These are phyloP conservation scores for Lasioglossum calceatum DNA, from an alignment of 2,888 invertebrate species.

Conservation along the genomic window DNA sequence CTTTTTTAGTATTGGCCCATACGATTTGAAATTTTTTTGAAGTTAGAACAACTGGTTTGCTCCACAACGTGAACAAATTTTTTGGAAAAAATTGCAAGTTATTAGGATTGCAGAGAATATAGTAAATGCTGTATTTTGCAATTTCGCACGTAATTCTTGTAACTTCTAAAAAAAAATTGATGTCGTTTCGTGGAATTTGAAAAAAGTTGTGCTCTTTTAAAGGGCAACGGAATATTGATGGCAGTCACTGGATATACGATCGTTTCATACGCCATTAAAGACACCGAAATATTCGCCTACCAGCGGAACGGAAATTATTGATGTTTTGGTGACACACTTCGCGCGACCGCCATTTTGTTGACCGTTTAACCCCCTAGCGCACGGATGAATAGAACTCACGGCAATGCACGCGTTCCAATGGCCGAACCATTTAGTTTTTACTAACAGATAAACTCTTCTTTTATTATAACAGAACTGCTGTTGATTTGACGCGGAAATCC, in stretches of 20 bases:
- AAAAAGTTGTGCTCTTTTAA: neutral
- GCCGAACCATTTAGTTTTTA: neutral
- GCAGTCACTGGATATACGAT: neutral
- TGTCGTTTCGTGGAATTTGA: too few species aligned
- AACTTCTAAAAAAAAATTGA: too few species aligned
- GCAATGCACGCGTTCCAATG: neutral
- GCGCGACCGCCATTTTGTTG: neutral
- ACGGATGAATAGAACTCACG: neutral
- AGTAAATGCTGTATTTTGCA: too few species aligned
- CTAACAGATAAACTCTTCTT: neutral
- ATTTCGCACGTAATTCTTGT: too few species aligned
- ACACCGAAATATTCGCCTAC: neutral
- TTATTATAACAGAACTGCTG: neutral
- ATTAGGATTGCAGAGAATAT: too few species aligned
- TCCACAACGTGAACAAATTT: too few species aligned
- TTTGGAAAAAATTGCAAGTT: too few species aligned
- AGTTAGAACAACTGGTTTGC: too few species aligned
- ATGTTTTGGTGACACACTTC: slow-evolving; percentile 1
- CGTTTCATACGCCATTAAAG: neutral
- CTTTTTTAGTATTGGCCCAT: too few species aligned
- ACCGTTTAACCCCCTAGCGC: neutral
- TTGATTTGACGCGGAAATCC: neutral
- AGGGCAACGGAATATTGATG: neutral
- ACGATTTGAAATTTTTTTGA: too few species aligned
- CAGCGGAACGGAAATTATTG: neutral